Base-by-base conservation (phyloP, 1,140 invertebrate species). In the Lepidurus arcticus region DNA sequence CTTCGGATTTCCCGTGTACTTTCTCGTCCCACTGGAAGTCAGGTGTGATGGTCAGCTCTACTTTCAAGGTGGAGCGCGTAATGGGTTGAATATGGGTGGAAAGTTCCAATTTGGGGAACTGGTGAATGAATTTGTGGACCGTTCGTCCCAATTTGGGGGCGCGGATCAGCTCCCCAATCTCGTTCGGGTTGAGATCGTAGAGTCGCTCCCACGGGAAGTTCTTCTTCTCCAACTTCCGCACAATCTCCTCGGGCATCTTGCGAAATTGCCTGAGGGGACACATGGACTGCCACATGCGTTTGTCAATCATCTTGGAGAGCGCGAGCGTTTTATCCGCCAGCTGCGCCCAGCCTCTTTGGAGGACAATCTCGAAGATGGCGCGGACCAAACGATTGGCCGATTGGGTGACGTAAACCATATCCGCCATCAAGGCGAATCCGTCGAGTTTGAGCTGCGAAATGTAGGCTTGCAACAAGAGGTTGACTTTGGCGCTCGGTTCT, bases 21-120 rank as follows among this genome's bases (percentile, higher is more conserved):
- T 98, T 98, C 80, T 98, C 96, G 82, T 99, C 97, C 98, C 98
- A 99, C 83, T 98, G 94, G 85, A 99, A 99, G 86, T 99, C 97
- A 0, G 98, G 97, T 0, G 96, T 98, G n/a, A 99, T 96, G 0
- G 96, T 98, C 1, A 99, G 86, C 85, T 99, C 97, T 1, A 99
- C 95, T 78, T 94, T 87, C 0, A 99, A 84, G 0, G 96, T 98
- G 9, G 96, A 95, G 78, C 97, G 87, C 0, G 98, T 99, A 73
- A 99, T 97, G 0, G 98, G 98, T 84, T 99, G 96, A 81, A 99
- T 97, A 83, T 98, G 96, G 0, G 96, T 97, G 0, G 95, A 92
- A 0, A 99, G 85, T 82, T 98, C 95, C 44, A 99, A 83, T 85
- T 97, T 97, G 0, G 97, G 97, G 82, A 99, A 97, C 85, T 98